Evolutionary conservation across 2,888 invertebrate genomes (phyloP).

Genomic region (Brassicogethes aeneus): DNA sequence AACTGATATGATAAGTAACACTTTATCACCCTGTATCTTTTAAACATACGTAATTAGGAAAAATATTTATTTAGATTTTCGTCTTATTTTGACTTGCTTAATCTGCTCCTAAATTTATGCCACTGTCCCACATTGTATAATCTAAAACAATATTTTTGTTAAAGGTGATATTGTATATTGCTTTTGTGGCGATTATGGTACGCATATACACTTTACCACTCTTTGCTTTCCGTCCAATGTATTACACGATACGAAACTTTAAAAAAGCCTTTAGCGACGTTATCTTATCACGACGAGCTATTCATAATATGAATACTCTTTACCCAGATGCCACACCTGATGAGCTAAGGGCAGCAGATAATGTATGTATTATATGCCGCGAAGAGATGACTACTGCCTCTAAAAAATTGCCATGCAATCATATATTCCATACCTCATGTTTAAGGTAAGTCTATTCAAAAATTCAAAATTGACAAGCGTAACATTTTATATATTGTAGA

Average conservation of each 20-base stretch:
- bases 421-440: conserved; percentile 98
- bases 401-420: conserved; percentile 97
- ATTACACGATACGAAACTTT: conserved; percentile 96
- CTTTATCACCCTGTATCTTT: too few species aligned
- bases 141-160: too few species aligned
- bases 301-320: conserved; percentile 95
- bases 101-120: too few species aligned
- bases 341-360: conserved; percentile 86
- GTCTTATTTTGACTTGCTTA: too few species aligned
- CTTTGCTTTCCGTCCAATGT: conserved; percentile 98
- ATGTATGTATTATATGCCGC: conserved; percentile 98
- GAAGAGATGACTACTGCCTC: conserved; percentile 65
- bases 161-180: conserved; percentile 59
- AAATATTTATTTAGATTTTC: too few species aligned
- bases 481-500: not conserved
- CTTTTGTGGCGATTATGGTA: conserved; percentile 94
- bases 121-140: too few species aligned
- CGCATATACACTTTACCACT: conserved; percentile 94
- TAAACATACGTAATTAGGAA: too few species aligned
- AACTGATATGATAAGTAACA: too few species aligned
- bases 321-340: conserved; percentile 94
- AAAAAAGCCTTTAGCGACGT: conserved; percentile 97
- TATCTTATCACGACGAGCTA: conserved; percentile 90
- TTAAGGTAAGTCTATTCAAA: conserved; percentile 36
- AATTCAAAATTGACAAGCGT: not conserved